Base-by-base conservation (phyloP, 64 coral and sea anemone genomes). In the Hydrozoanthus tunicans region DNA sequence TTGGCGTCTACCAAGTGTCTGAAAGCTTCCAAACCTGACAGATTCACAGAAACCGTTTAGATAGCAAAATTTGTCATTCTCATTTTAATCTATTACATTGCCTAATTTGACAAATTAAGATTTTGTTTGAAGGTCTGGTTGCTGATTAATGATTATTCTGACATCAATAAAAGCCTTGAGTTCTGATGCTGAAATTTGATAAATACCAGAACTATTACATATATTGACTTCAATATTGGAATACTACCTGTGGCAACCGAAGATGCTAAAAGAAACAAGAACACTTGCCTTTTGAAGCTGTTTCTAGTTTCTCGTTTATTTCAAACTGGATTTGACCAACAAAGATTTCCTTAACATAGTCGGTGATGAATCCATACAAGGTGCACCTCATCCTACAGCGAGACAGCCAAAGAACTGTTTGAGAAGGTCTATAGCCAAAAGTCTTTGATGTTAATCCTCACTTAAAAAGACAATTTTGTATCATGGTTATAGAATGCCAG, bases 311-410 rank as follows among this genome's bases (percentile, higher is more conserved):
- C 70, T 99, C 94, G 9, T 79, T 91, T 62, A 99, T 96, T 90
- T 96, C 94, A 90, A 96, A 99, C 32, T 92, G 82, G 71, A 96
- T 99, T 90, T 99, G 91, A 64, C 93, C 97, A 27, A 99, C 65
- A 86, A 96, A 99, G 60, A 99, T 91, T 15, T 99, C 92, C 54
- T 99, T 99, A 3, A 99, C 97, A 75, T 99, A 99, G 81, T 99
- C 97, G 10, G 97, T 99, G 56, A 99, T 96, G 27, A 99, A 99
- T 13, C 94, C 94, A 86, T 99, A 99, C 64, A 99, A 72, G 6
- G 94, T 92, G 86, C 97, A 99, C 53, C 92, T 73, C 97, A 96
- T 96, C 59, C 97, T 99, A 66, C 12, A 80, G 9, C 9, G 10
- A 64, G 32, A 82, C 71, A 69, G 10, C 1, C 85, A 63, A 72